Base-by-base conservation (phyloP, 1,140 invertebrate species). In the Microplitis demolitor region DNA sequence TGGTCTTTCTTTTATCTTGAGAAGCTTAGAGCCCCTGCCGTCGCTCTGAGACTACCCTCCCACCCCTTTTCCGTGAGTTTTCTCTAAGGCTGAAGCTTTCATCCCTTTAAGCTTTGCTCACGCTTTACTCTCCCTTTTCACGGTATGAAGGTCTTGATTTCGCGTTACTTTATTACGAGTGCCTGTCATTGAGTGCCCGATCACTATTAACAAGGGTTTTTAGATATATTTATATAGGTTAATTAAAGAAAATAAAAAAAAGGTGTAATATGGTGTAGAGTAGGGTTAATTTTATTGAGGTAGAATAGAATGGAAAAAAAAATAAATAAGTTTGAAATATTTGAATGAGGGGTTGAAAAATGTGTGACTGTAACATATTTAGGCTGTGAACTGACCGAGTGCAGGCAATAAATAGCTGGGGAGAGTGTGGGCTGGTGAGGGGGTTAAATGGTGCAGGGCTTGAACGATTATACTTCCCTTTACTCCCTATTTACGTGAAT, bases 1-100 rank as follows among this genome's bases (percentile, higher is more conserved):
- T 87, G 86, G 86, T 84, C 84, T 76, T 87, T 85, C 84, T 87
- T 87, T 85, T 87, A 86, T 86, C 85, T 85, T 79, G 78, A 76
- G 78, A 82, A 84, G 82, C 80, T 77, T 68, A 14, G 14, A 31
- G 35, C 64, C 37, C 68, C 16, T 31, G 35, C 24, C 31, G 45
- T 50, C 72, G 14, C 53, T 16, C 39, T n/a, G 71, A 39, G 56
- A 14, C 14, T 64, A 51, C 24, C 33, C 61, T 54, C 51, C 69
- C 69, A 54, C n/a, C 13, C 16, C 11, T 50, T 50, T 24, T 24
- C 24, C 24, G 24, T 24, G 24, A 16, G 35, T 66, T 50, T 67
- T 34, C 50, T 71, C 62, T 35, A 66, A 71, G 60, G 37, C 62
- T 45, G n/a, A 35, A 51, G 39, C 39, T 71, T 63, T 16, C 37